A percentile compares a stretch with the other conserved stretches of the same genome.
These are phyloP conservation scores for Deilephila porcellus DNA, from an alignment of 2,888 invertebrate species.

Conservation along the genomic window DNA sequence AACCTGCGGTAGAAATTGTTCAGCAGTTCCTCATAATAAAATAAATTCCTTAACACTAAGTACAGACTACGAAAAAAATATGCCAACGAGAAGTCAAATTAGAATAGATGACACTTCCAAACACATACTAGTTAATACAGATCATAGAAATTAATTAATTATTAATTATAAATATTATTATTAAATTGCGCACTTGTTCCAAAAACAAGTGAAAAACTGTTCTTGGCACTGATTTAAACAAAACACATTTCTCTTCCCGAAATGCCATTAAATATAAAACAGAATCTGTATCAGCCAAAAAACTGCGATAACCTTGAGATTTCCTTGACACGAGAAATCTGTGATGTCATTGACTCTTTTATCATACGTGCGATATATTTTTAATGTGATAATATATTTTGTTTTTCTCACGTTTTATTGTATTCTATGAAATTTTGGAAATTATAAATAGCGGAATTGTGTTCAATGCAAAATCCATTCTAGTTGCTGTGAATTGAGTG, in stretches of 20 bases:
- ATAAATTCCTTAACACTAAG: not conserved
- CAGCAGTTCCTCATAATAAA: too few relatives aligned
- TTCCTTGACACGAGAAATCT: conserved; percentile 49
- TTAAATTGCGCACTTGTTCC: not conserved
- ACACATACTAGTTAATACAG: not conserved
- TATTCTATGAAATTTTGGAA: not conserved
- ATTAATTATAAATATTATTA: not conserved
- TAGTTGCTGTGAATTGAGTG: not conserved
- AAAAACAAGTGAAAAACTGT: not conserved
- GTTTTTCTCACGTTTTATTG: conserved; percentile 35
- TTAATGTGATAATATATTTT: conserved; percentile 40
- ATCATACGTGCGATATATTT: conserved; percentile 43
- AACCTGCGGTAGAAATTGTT: too few relatives aligned
- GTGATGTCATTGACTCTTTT: conserved; percentile 51
- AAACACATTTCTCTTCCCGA: not conserved
- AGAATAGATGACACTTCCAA: not conserved
- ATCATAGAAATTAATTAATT: not conserved
- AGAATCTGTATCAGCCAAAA: conserved; percentile 5
- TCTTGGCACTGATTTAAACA: not conserved
- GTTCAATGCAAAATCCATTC: not conserved
- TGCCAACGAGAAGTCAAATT: not conserved
- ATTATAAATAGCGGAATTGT: not conserved
- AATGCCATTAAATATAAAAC: not conserved
- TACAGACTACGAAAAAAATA: not conserved
- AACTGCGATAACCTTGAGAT: conserved; percentile 42